Percentiles rank a stretch among this genome's conserved stretches.
Evolutionary conservation across 2,888 invertebrate species (phyloP).

Genomic region (Micropterix aruncella): DNA sequence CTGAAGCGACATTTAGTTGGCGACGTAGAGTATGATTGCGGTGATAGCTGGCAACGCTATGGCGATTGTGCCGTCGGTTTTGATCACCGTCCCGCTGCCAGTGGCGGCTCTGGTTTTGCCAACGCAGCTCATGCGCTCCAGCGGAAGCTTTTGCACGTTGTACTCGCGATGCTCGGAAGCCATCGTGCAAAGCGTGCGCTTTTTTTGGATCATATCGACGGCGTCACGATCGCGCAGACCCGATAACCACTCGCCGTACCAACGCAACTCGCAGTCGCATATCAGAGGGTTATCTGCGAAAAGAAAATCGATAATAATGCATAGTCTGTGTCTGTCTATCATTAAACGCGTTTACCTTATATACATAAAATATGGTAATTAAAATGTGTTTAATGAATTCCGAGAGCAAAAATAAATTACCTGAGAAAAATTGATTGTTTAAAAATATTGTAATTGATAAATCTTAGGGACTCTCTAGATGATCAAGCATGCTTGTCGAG

Average conservation of each 20-base stretch:
- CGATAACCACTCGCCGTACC: conserved; percentile 75
- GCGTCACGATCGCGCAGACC: conserved; percentile 69
- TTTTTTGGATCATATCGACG: conserved; percentile 81
- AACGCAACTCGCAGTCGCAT: conserved; percentile 77
- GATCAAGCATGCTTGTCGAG: no score
- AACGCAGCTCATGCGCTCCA: conserved; percentile 73
- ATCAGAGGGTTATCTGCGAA: conserved; percentile 71
- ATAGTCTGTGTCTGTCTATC: neutral
- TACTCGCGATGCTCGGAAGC: conserved; percentile 68
- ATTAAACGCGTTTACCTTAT: no score
- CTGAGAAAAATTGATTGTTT: neutral
- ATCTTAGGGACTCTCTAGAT: no score
- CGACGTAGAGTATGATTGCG: no score
- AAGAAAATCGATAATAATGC: conserved; percentile 8
- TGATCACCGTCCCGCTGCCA: neutral
- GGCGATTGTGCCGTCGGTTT: neutral
- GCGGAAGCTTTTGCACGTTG: conserved; percentile 65
- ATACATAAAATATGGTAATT: no score
- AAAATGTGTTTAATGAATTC: neutral
- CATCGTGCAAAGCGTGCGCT: conserved; percentile 73
- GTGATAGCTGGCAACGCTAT: neutral
- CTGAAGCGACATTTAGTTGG: no score
- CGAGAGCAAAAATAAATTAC: neutral
- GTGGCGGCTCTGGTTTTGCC: conserved; percentile 37
- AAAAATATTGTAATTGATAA: no score